Evolutionary conservation across 2,888 invertebrate species (phyloP).

Genomic region (Aspidiotus rigidus): DNA sequence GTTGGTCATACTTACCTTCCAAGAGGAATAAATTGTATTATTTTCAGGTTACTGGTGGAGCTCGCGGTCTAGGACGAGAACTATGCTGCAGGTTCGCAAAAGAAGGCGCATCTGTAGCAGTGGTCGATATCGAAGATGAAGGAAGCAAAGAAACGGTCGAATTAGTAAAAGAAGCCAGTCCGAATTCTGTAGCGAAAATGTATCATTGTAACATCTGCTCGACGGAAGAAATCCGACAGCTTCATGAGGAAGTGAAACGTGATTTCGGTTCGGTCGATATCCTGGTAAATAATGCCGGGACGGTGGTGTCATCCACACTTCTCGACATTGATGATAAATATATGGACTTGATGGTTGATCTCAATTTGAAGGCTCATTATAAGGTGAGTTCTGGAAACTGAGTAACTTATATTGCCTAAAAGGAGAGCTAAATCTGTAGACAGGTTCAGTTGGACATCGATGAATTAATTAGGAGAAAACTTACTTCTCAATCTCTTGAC

Average conservation of each 20-base stretch:
- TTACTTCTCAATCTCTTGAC: too few species aligned
- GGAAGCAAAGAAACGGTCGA: conserved; percentile 38
- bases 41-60: conserved; percentile 46
- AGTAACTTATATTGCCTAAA: not conserved
- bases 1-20: not conserved
- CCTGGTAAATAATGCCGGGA: conserved; percentile 46
- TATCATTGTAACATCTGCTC: conserved; percentile 41
- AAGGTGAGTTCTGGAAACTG: conserved; percentile 41
- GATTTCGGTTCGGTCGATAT: conserved; percentile 46
- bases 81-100: conserved; percentile 44
- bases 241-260: conserved; percentile 40
- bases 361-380: conserved; percentile 46
- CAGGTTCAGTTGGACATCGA: too few species aligned
- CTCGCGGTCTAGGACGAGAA: conserved; percentile 46
- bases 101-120: conserved; percentile 41
- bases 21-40: not conserved
- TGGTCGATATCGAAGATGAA: conserved; percentile 38
- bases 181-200: conserved; percentile 42
- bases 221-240: conserved; percentile 7
- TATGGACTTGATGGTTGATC: conserved; percentile 44
- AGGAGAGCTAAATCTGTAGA: too few species aligned
- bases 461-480: too few species aligned
- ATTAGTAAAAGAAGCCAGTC: conserved; percentile 39
- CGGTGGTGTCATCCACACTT: conserved; percentile 43
- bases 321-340: conserved; percentile 44